phyloP scores from a whole-genome alignment of 2,888 invertebrate genomes.

The Baronia brevicornis region DNA sequence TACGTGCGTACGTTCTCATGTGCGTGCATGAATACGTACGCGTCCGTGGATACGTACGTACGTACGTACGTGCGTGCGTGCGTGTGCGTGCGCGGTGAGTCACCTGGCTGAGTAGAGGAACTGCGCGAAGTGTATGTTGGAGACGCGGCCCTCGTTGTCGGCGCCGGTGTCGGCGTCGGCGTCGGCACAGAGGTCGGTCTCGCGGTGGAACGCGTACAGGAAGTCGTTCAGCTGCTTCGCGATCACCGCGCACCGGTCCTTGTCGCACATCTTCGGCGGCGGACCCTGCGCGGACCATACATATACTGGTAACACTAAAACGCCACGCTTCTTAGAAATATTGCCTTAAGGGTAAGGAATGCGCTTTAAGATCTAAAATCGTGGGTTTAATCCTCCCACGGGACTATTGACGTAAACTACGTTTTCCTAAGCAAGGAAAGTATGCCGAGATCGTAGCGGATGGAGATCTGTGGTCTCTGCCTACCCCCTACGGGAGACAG shows the following conservation, averaged over 20 bases:
- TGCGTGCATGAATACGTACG: neutral
- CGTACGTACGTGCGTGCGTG: constrained; percentile 39
- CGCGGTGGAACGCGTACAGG: constrained; percentile 86
- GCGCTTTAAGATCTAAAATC: no score
- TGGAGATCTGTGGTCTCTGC: no score
- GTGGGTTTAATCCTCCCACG: no score
- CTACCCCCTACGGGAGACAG: no score
- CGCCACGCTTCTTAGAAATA: no score
- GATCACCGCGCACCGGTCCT: constrained; percentile 88
- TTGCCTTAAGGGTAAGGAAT: no score
- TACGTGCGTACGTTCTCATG: neutral
- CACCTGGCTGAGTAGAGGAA: constrained; percentile 66
- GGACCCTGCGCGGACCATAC: constrained; percentile 75
- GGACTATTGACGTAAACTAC: no score
- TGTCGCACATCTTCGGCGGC: constrained; percentile 82
- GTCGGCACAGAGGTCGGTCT: constrained; percentile 86
- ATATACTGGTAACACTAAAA: neutral
- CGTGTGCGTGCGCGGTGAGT: constrained; percentile 11
- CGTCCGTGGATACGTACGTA: neutral
- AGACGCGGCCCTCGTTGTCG: constrained; percentile 72
- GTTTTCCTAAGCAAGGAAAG: no score
- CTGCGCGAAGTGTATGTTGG: constrained; percentile 67
- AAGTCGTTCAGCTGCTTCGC: constrained; percentile 91
- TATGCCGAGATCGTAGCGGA: no score
- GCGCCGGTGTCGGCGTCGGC: constrained; percentile 76